These are phyloP conservation scores for Prionace glauca DNA, from an alignment of 2,797 vertebrate genomes.

Conservation along the genomic window DNA sequence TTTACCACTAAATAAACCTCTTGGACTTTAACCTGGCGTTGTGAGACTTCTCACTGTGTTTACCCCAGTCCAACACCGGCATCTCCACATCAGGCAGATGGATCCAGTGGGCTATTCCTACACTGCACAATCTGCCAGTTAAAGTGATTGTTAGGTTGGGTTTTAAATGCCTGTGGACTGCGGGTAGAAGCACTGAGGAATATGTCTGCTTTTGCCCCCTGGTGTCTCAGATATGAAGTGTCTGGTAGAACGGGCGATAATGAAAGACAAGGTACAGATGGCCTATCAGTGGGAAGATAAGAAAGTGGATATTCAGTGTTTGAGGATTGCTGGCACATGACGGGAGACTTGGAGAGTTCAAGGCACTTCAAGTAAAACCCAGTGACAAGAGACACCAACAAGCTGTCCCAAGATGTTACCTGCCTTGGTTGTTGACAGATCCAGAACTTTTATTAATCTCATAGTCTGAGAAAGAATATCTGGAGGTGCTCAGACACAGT, in stretches of 20 bases:
- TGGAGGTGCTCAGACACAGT: neutral
- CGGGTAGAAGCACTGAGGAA: neutral
- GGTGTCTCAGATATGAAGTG: neutral
- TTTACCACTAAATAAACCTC: no score
- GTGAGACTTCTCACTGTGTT: no score
- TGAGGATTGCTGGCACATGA: neutral
- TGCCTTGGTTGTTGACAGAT: neutral
- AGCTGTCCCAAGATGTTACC: neutral
- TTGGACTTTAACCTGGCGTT: no score
- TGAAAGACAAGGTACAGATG: neutral
- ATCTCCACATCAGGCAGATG: no score
- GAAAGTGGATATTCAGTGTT: neutral
- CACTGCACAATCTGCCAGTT: neutral
- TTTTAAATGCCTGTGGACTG: neutral
- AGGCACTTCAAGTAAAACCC: neutral
- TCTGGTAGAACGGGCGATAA: neutral
- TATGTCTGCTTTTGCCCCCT: neutral
- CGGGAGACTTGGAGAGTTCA: constrained; percentile 15
- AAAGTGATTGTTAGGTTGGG: neutral
- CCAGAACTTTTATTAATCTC: neutral
- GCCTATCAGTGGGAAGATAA: neutral
- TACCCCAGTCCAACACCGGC: no score
- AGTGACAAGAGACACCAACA: neutral
- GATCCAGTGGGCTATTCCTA: neutral
- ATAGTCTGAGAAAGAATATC: neutral